A percentile compares a stretch with the other conserved stretches of the same genome.
phyloP scores from a whole-genome alignment of 2,797 vertebrate genomes.

The Spatula clypeata region DNA sequence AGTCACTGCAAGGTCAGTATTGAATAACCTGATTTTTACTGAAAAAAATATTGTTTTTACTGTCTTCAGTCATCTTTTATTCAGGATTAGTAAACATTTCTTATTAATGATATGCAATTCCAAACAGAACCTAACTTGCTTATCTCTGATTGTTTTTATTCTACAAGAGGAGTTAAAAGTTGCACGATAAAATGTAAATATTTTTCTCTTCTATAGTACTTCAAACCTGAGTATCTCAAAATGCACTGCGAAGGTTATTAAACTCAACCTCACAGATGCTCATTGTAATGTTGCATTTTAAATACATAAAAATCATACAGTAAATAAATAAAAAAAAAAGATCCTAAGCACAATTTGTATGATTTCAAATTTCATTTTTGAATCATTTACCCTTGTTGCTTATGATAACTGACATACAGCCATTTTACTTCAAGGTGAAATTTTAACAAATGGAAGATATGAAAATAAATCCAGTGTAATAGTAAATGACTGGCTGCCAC shows the following conservation, averaged over 20 bases:
- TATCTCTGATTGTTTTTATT: not conserved
- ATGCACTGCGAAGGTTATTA: not conserved
- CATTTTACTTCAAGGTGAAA: not conserved
- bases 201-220: not conserved
- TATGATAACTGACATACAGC: not conserved
- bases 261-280: not conserved
- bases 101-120: not conserved
- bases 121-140: not conserved
- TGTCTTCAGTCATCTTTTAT: not conserved
- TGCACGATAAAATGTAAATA: not conserved
- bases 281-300: not conserved
- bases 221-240: not conserved
- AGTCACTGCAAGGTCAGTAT: not conserved
- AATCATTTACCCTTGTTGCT: not conserved
- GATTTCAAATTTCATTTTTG: not conserved
- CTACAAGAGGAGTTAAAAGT: not conserved
- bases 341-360: not conserved
- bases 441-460: not conserved
- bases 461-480: not conserved
- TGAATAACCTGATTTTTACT: not conserved
- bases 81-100: not conserved
- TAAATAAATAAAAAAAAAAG: not conserved
- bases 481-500: constrained; percentile 44
- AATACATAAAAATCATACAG: not conserved
- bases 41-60: not conserved